Percentiles rank a stretch among this genome's conserved stretches.
Evolutionary conservation across 2,888 invertebrate genomes (phyloP).

Genomic region (Meteorus colon): DNA sequence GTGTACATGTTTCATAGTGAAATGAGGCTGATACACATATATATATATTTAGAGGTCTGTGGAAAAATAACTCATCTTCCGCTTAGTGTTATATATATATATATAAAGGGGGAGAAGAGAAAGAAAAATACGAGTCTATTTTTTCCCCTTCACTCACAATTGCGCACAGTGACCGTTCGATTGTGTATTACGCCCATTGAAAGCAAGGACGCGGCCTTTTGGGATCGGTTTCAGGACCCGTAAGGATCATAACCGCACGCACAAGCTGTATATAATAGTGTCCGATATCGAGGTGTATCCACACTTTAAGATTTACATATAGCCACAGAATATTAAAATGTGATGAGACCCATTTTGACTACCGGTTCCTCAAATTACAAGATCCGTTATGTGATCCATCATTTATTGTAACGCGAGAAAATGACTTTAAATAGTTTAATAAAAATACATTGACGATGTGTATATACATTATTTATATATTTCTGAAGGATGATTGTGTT

Average conservation of each 20-base stretch:
- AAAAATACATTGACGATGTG: too few relatives aligned
- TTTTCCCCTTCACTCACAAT: conserved; percentile 27
- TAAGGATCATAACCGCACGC: conserved; percentile 8
- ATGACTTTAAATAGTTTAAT: too few relatives aligned
- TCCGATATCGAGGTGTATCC: neutral
- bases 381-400: conserved; percentile 31
- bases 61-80: conserved; percentile 31
- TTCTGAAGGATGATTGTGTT: neutral
- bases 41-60: conserved; percentile 9
- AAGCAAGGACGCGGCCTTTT: conserved; percentile 35
- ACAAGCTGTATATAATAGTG: neutral
- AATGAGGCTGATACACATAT: conserved; percentile 33
- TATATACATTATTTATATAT: neutral
- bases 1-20: neutral
- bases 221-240: conserved; percentile 8
- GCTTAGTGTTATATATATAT: conserved; percentile 20
- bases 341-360: conserved; percentile 26
- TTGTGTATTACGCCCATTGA: conserved; percentile 8
- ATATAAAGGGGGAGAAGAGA: neutral
- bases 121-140: neutral
- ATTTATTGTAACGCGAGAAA: too few relatives aligned
- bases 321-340: neutral
- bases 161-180: conserved; percentile 12
- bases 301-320: neutral
- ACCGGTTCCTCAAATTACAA: conserved; percentile 34